Evolutionary conservation across 2,797 vertebrate genomes (phyloP).

Genomic region (Triplophysa bombifrons): DNA sequence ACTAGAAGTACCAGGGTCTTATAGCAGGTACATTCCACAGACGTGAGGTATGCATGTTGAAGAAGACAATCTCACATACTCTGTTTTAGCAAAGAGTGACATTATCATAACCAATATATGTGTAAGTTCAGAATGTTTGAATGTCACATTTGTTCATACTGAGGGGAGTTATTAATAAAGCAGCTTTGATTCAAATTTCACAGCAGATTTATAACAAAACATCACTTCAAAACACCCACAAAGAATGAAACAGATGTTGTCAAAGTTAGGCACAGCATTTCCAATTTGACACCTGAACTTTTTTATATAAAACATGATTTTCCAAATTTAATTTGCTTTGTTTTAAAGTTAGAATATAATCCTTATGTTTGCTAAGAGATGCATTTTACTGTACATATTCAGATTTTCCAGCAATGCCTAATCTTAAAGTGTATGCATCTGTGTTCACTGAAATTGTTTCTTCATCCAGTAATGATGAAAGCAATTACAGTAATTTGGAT

Average conservation of each 20-base stretch:
- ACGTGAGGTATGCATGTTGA: background rate
- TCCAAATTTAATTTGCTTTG: background rate
- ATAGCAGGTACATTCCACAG: constrained; percentile 16
- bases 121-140: background rate
- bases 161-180: constrained; percentile 28
- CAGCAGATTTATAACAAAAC: background rate
- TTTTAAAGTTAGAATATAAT: background rate
- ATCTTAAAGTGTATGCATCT: background rate
- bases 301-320: constrained; percentile 20
- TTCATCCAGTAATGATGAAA: background rate
- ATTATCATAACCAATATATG: background rate
- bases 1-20: background rate
- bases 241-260: constrained; percentile 47
- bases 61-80: background rate
- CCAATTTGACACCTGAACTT: constrained; percentile 28
- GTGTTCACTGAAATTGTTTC: background rate
- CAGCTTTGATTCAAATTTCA: background rate
- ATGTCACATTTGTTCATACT: constrained; percentile 23
- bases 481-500: background rate
- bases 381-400: background rate
- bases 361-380: constrained; percentile 9
- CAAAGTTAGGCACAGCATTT: constrained; percentile 27
- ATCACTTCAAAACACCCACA: background rate
- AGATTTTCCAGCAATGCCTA: too few species aligned
- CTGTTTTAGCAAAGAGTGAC: background rate